Percentiles rank a stretch among this genome's conserved stretches.
Evolutionary conservation across 2,888 invertebrate genomes (phyloP).

Genomic region (Agapetus fuscipes): DNA sequence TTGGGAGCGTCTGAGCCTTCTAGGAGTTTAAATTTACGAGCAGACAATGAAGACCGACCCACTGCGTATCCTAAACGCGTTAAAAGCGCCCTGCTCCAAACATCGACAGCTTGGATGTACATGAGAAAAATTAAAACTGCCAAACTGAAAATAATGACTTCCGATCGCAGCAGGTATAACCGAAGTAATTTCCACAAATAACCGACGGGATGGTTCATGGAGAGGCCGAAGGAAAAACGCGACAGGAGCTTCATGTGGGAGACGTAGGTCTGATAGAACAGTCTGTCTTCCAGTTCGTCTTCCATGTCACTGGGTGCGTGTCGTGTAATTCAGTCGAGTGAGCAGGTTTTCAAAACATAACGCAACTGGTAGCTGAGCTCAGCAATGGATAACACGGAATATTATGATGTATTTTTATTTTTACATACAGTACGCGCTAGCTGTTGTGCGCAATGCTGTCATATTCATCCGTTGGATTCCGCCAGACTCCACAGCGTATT

Average conservation of each 20-base stretch:
- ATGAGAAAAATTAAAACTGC: conserved; percentile 62
- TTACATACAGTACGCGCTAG: too few species aligned
- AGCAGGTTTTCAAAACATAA: too few species aligned
- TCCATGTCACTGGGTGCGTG: conserved; percentile 53
- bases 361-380: too few species aligned
- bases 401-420: too few species aligned
- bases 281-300: conserved; percentile 85
- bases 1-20: conserved; percentile 46
- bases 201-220: conserved; percentile 63
- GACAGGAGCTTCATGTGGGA: conserved; percentile 81
- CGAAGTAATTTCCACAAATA: conserved; percentile 73
- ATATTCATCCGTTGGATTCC: too few species aligned
- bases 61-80: conserved; percentile 60
- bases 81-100: conserved; percentile 69
- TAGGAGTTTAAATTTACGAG: conserved; percentile 48
- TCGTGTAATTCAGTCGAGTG: too few species aligned
- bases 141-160: conserved; percentile 64
- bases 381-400: too few species aligned
- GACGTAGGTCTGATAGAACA: conserved; percentile 78
- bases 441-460: too few species aligned
- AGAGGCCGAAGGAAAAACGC: conserved; percentile 67
- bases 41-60: conserved; percentile 44
- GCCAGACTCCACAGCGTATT: too few species aligned
- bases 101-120: conserved; percentile 74
- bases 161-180: conserved; percentile 69